Evolutionary conservation across 2,888 invertebrate species (phyloP), one percentile per base, ranked within the genome.

Genomic region (Campoletis raptor): DNA sequence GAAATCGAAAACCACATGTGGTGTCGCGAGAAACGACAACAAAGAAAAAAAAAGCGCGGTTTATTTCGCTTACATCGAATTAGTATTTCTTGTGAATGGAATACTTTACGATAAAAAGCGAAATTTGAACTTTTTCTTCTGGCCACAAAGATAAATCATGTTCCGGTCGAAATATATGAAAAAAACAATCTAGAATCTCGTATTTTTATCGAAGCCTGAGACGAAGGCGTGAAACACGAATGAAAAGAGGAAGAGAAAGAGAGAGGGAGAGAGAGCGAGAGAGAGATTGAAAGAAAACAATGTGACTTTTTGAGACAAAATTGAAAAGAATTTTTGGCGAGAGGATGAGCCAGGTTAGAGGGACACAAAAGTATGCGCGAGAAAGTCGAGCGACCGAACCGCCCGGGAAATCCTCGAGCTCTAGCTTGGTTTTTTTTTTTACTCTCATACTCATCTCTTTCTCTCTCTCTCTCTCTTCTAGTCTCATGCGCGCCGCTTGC

Each of bases 371-470:
- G 69, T 74, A 69, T 74, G 79, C 70, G 66, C 83, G 76, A 72
- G 61, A 83, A 83, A 85, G 76, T 72, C 37, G 45, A 80, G 72
- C 61, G 37, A 64, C 45, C 64, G 79, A 54, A 79, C 61, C 69
- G 61, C 76, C 85, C 85, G 85, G 83, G 76, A 73, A 85, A 83
- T 79, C 52, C 67, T 64, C 64, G 77, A 64, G 54, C 54, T 42
- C 69, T 30, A 66, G 67, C 67, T 52, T 6, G 24, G n/a, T 54
- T 66, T 52, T 54, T 81, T 81, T 81, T 66, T 66, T 54, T 52
- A 36, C 72, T 37, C 42, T 66, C 66, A 64, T 73, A 74, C 67
- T 77, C 72, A 57, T 66, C 64, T 67, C 73, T 61, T n/a, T n/a
- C 2, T 42, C 66, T 61, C 80, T 77, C 30, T 64, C 61, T 73